Evolutionary conservation across 1,140 invertebrate species (phyloP), one percentile per base, ranked within the genome.

Genomic region (Cotesia glomerata): DNA sequence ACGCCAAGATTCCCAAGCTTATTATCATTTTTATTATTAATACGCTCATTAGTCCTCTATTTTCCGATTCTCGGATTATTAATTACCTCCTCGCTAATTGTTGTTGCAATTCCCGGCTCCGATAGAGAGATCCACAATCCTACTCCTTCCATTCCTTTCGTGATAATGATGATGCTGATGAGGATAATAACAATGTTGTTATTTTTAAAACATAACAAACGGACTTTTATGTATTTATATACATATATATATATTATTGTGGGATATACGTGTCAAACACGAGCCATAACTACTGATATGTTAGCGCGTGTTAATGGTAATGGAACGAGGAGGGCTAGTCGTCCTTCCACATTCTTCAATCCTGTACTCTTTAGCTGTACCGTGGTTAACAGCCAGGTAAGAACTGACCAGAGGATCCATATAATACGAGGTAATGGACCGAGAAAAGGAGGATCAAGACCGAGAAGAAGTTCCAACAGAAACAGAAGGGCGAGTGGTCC

Each of bases 331-430:
- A 66, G 51, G 58, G 58, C 58, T 63, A 69, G 56, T 66, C 69
- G 74, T 71, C 68, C 69, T 75, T 79, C 73, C 76, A 76, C 75
- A 76, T 78, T 73, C 73, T 74, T 65, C 59, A 35, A 76, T 76
- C 70, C 73, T 74, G 70, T 76, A 76, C 64, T 68, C 69, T 74
- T 76, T 76, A 72, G 66, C 73, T 72, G 75, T 71, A 74, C 70
- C 70, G 64, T 67, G 71, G 66, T 74, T 72, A 74, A 74, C 73
- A 74, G 69, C 62, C 68, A 76, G 65, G 75, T 74, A 74, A 74
- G 69, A 74, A 76, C 7, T 45, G 11, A 45, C 65, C 49, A 66
- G 71, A 72, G 75, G 67, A 72, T 76, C 51, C 26, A 26, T 26
- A 26, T 26, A 26, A 69, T 56, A 49, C 66, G 39, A 69, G 71